phyloP scores from a whole-genome alignment of 92 coral and sea anemone genomes.

The Pocillopora meandrina region DNA sequence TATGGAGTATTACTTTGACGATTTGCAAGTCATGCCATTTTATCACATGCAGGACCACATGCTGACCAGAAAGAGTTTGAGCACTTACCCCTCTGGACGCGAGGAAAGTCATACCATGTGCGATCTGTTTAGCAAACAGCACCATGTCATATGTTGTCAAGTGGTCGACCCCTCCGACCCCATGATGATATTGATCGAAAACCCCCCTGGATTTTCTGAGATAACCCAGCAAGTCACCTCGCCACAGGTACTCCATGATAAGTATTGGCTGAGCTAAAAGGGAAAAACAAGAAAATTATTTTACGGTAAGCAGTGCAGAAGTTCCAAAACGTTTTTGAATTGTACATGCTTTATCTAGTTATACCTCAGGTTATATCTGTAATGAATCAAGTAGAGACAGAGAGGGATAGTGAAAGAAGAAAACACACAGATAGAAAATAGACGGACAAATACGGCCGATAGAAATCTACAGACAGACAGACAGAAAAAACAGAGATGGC shows the following conservation, averaged over 20 bases:
- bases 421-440: too few species aligned
- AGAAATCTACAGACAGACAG: too few species aligned
- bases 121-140: not conserved
- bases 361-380: too few species aligned
- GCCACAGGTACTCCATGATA: slow-evolving; percentile 11
- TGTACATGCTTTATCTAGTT: not conserved
- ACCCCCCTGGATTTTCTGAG: slow-evolving; percentile 16
- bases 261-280: slow-evolving; percentile 10
- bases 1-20: too few species aligned
- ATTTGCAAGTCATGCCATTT: too few species aligned
- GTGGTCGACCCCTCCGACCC: too few species aligned
- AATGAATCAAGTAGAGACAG: too few species aligned
- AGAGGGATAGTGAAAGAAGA: too few species aligned
- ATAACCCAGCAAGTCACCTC: slow-evolving; percentile 21
- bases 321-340: not conserved
- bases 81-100: not conserved
- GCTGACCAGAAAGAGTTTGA: not conserved
- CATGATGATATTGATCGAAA: too few species aligned
- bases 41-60: not conserved
- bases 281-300: not conserved
- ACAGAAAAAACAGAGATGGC: too few species aligned
- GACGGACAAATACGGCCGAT: too few species aligned
- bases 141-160: too few species aligned
- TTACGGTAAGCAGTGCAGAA: not conserved
- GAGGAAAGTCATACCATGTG: not conserved